Evolutionary conservation across 2,113 vertebrate species (phyloP).

Genomic region (Agapornis roseicollis): DNA sequence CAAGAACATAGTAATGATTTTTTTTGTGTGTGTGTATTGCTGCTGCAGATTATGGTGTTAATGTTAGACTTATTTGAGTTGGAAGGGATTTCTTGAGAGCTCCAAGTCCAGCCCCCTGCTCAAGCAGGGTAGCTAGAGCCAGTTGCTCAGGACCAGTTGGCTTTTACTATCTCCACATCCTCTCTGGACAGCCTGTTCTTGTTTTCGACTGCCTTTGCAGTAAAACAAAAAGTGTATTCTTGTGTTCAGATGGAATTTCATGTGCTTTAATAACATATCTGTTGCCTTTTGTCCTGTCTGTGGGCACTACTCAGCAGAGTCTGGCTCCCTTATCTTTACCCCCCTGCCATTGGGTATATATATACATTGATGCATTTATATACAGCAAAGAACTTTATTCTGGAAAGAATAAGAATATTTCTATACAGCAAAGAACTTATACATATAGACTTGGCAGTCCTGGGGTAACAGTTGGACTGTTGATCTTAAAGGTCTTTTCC

Average conservation of each 20-base stretch:
- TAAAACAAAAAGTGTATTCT: not conserved
- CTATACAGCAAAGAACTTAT: not conserved
- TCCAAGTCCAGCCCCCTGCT: not conserved
- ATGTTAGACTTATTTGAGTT: not conserved
- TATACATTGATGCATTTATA: not conserved
- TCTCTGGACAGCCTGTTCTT: not conserved
- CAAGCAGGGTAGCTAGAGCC: not conserved
- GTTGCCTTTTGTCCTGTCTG: not conserved
- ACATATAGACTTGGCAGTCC: not conserved
- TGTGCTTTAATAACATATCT: not conserved
- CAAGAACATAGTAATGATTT: not conserved
- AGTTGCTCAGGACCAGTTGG: not conserved
- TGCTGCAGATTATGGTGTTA: not conserved
- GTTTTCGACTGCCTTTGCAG: not conserved
- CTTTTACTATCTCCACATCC: not conserved
- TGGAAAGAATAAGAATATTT: not conserved
- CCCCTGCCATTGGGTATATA: accelerated
- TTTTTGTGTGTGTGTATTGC: not conserved
- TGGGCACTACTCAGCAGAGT: not conserved
- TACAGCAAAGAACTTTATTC: not conserved
- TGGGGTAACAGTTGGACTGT: not conserved
- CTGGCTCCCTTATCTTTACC: not conserved
- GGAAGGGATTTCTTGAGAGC: not conserved
- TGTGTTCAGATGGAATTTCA: not conserved
- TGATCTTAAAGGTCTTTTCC: not conserved